Base-by-base conservation (phyloP, 1,140 invertebrate species). In the Sarcophaga bullata region DNA sequence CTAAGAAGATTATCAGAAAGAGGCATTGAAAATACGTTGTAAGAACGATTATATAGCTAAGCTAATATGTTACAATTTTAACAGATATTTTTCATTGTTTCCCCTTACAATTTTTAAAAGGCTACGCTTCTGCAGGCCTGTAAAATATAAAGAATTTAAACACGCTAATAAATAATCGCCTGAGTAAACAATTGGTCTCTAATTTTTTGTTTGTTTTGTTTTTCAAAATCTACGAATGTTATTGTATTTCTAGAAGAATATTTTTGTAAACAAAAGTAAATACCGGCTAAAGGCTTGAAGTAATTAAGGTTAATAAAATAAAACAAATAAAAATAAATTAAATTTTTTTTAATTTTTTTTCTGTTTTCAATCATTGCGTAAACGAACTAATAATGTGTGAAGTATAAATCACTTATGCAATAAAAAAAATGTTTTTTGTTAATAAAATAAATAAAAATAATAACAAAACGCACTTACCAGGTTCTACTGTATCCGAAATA, bases 401-500 rank as follows among this genome's bases (percentile, higher is more conserved):
- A 68, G 8, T n/a, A n/a, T 13, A 11, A 62, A 15, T 62, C 25
- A 15, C 0, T 58, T 58, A 13, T 11, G 73, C 46, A 46, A 19
- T 19, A 25, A 73, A 13, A 17, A 49, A n/a, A 11, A 47, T 49
- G 13, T 49, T 49, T n/a, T 17, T 17, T 49, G 3, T 49, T 49
- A 13, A n/a, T 46, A 46, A 5, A 13, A 10, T 75, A 46, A 15
- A 47, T 75, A 11, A 3, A 76, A 49, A 19, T 72, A 19, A 9
- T 72, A 46, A 47, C n/a, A 46, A 47, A 76, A 75, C 10, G n/a
- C 8, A 83, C 85, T 87, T 87, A 94, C 95, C 95, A 84, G 95
- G 94, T 80, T 94, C 94, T 46, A 94, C 93, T 6, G 95, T 96
- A 85, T 96, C 95, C 17, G 92, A 93, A 72, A 96, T 95, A 87